Base-by-base conservation (phyloP, 1,140 invertebrate species). In the Macrobrachium nipponense region DNA sequence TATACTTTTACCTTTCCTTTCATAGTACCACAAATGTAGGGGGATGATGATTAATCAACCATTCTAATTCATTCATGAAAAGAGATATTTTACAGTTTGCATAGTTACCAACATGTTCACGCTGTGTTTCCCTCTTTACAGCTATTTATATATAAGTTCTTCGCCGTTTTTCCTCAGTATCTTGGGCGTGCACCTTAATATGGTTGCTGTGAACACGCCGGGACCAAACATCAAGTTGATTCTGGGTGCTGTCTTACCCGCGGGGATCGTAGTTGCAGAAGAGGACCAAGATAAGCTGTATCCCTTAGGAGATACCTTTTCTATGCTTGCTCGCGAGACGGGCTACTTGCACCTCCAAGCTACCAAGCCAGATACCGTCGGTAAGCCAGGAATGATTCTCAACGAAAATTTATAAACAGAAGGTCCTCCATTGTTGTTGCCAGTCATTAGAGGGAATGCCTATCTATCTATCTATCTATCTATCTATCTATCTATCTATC, bases 331-430 rank as follows among this genome's bases (percentile, higher is more conserved):
- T 0, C 92, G 94, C 89, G 96, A 97, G 91, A 90, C 90, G 64
- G 97, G 96, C 18, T 98, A 98, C 89, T 89, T 96, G 27, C 91
- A 97, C 90, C 90, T 98, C 60, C 97, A 98, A 91, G 93, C 95
- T 5, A 97, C 96, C 0, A 98, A 97, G 91, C 97, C 97, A 15
- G 97, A 98, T 90, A 98, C 97, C 14, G 92, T 98, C 81, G 68
- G 80, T 61, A 59, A 72, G 68, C 17, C 51, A 51, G 7, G 51
- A 51, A 51, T 51, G 51, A 51, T 51, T 51, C 8, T 51, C 7
- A 51, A 12, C 7, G 7, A 12, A 8, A 51, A 5, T 51, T 51
- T 12, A 8, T 51, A 51, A 10, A 51, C 12, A 51, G 51, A 3
- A 20, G 66, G 8, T 14, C 11, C 68, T 70, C 8, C 3, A 23